Conservation (phyloP, 2,113 vertebrate species). For the Oenanthe melanoleuca region DNA sequence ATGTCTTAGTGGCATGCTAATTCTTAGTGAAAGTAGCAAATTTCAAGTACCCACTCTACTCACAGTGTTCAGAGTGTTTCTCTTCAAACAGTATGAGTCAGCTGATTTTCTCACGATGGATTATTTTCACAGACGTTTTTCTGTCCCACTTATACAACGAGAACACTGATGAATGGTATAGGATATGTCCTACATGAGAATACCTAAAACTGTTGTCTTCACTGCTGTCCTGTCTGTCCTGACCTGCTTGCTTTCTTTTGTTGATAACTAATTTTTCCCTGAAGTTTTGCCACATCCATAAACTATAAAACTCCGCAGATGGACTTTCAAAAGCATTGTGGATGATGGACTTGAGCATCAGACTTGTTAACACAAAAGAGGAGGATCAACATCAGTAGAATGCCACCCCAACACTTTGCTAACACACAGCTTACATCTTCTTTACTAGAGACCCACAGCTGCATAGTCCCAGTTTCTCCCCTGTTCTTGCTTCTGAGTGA, state of each 20-base stretch:
- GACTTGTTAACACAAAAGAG: not conserved
- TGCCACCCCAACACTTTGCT: not conserved
- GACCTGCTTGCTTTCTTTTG: not conserved
- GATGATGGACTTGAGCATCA: not conserved
- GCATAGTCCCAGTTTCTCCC: not conserved
- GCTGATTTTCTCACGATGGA: not conserved
- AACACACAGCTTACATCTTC: not conserved
- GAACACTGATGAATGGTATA: not conserved
- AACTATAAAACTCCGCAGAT: not conserved
- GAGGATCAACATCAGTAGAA: not conserved
- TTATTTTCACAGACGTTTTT: not conserved
- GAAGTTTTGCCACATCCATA: not conserved
- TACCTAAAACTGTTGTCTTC: not conserved
- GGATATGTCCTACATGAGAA: not conserved
- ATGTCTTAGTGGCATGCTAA: not conserved
- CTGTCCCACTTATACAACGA: not conserved
- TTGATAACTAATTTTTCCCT: not conserved
- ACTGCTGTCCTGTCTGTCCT: not conserved
- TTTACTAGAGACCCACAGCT: rapidly evolving
- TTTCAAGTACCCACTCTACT: not conserved
- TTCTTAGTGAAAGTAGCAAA: not conserved
- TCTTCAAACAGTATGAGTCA: not conserved
- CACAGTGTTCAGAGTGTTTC: not conserved
- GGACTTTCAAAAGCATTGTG: not conserved
- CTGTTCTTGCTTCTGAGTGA: not conserved